Conservation (phyloP, 1,140 invertebrate genomes). For the Lasaia peninsularis region DNA sequence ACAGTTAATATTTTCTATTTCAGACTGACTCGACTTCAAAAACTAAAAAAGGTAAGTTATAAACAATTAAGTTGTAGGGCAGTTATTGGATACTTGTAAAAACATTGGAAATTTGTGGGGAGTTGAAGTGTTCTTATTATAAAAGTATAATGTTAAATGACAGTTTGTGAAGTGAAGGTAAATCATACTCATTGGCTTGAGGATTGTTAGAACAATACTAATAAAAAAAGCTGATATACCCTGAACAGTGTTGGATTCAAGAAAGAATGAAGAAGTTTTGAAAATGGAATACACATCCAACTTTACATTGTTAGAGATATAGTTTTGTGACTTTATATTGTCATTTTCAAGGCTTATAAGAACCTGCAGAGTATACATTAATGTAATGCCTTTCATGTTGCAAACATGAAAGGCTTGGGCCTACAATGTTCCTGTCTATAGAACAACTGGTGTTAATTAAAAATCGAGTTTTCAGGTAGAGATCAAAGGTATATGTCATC, state of each 20-base stretch:
- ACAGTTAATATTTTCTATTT: slow-evolving; percentile 42
- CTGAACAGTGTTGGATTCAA: background rate
- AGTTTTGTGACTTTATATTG: background rate
- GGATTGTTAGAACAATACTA: slow-evolving; percentile 1
- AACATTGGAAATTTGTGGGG: background rate
- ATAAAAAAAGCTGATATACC: background rate
- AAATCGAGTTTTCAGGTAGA: slow-evolving; percentile 76
- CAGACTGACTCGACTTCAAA: slow-evolving; percentile 65
- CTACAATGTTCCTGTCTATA: slow-evolving; percentile 41
- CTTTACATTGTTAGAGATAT: slow-evolving; percentile 3
- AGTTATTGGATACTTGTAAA: background rate
- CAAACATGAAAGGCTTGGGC: slow-evolving; percentile 35
- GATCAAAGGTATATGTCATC: slow-evolving; percentile 4
- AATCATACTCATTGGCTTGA: background rate
- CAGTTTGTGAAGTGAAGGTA: slow-evolving; percentile 7
- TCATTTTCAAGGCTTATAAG: slow-evolving; percentile 2
- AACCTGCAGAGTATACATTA: slow-evolving; percentile 7
- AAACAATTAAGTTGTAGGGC: background rate
- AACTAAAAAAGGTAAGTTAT: slow-evolving; percentile 65
- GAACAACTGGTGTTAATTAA: slow-evolving; percentile 68
- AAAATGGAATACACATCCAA: background rate
- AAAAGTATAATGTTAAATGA: background rate
- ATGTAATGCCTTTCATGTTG: slow-evolving; percentile 22
- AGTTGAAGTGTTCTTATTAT: background rate
- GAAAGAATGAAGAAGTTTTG: slow-evolving; percentile 3